These are phyloP conservation scores for Meghimatium bilineatum DNA, from an alignment of 2,888 invertebrate species.

Conservation along the genomic window DNA sequence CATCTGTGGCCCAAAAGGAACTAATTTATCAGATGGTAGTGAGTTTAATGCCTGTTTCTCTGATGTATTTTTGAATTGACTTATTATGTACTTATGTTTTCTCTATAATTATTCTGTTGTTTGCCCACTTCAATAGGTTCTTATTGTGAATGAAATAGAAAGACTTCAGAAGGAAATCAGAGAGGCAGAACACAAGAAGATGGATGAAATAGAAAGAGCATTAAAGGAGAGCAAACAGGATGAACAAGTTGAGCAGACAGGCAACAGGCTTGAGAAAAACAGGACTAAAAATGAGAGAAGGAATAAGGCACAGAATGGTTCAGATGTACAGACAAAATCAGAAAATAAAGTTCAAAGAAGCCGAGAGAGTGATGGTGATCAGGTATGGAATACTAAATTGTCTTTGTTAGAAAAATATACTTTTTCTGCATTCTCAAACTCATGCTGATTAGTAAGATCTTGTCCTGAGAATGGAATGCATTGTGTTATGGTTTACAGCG, in stretches of 20 bases:
- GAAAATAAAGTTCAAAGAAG: background rate
- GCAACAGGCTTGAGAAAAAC: constrained; percentile 2
- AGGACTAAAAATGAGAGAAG: background rate
- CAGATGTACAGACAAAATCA: constrained; percentile 9
- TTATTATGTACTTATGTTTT: too few species aligned
- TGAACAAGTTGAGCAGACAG: background rate
- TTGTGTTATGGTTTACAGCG: too few species aligned
- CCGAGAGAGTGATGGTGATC: background rate
- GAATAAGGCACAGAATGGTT: background rate
- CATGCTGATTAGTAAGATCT: too few species aligned
- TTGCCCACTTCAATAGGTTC: constrained; percentile 26
- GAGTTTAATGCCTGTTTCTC: too few species aligned
- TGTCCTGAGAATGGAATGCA: too few species aligned
- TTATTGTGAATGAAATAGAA: constrained; percentile 36
- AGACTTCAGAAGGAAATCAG: constrained; percentile 32
- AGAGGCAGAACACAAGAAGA: constrained; percentile 30
- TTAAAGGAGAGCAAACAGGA: background rate
- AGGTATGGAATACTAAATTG: constrained; percentile 46
- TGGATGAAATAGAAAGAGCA: constrained; percentile 10
- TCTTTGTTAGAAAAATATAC: constrained; percentile 21
- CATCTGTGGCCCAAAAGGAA: too few species aligned
- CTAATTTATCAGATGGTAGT: too few species aligned
- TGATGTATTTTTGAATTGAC: too few species aligned
- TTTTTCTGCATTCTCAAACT: too few species aligned
- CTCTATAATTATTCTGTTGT: background rate